Conservation (phyloP, 2,888 invertebrate genomes). For the Drosophila maculinotata region DNA sequence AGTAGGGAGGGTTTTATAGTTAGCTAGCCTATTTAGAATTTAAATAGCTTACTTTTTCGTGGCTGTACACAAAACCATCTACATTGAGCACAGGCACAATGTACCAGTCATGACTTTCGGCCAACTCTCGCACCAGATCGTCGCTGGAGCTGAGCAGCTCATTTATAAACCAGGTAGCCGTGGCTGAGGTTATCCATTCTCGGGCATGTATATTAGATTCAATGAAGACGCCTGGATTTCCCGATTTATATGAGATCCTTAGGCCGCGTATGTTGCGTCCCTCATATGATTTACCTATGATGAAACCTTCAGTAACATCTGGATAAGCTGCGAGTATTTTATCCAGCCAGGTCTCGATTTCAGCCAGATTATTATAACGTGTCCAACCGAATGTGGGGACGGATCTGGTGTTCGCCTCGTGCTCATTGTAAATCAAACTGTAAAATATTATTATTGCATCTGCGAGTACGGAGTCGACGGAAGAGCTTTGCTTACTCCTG, state of each 20-base stretch:
- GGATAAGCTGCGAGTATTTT: slow-evolving; percentile 85
- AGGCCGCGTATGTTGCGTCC: slow-evolving; percentile 87
- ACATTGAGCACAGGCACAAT: slow-evolving; percentile 90
- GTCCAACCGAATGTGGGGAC: slow-evolving; percentile 86
- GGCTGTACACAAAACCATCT: slow-evolving; percentile 89
- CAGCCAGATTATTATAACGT: slow-evolving; percentile 87
- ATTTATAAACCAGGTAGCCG: slow-evolving; percentile 89
- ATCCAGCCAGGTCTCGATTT: slow-evolving; percentile 87
- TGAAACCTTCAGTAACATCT: slow-evolving; percentile 85
- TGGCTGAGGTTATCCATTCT: slow-evolving; percentile 91
- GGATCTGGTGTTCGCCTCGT: slow-evolving; percentile 52
- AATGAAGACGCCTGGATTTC: slow-evolving; percentile 87
- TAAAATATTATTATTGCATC: no score
- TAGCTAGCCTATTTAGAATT: not conserved
- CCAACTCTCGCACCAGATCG: slow-evolving; percentile 86
- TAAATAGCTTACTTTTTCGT: slow-evolving; percentile 86
- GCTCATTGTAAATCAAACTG: slow-evolving; percentile 85
- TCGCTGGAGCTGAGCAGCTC: slow-evolving; percentile 88
- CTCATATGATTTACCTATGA: slow-evolving; percentile 87
- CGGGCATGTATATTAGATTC: slow-evolving; percentile 88
- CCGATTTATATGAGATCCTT: slow-evolving; percentile 80
- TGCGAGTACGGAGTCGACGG: not conserved
- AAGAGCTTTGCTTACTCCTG: slow-evolving; percentile 83
- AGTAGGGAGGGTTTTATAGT: not conserved
- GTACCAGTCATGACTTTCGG: slow-evolving; percentile 90